A percentile compares a stretch with the other conserved stretches of the same genome.
phyloP scores from a whole-genome alignment of 2,113 vertebrate genomes.

The Tylochromis polylepis region DNA sequence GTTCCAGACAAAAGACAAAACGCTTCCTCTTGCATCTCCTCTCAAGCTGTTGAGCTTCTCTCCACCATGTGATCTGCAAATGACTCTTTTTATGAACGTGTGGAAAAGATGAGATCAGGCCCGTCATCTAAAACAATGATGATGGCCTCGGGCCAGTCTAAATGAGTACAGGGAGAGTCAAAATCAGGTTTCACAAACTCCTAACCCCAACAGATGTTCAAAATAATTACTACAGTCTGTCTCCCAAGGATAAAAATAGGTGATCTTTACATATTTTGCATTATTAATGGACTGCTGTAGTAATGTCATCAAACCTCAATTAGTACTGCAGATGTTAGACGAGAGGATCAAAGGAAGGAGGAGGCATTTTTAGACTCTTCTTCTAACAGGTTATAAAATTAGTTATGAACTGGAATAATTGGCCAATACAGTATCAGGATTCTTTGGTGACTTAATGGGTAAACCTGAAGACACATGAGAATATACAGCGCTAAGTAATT shows the following conservation, averaged over 20 bases:
- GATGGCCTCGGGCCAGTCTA: constrained; percentile 15
- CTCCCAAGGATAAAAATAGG: constrained; percentile 59
- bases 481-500: background rate
- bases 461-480: background rate
- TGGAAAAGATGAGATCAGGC: constrained; percentile 1
- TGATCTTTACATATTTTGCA: constrained; percentile 66
- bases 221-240: constrained; percentile 64
- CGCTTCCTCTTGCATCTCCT: background rate
- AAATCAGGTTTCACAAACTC: constrained; percentile 32
- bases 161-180: constrained; percentile 42
- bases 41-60: background rate
- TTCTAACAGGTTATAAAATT: background rate
- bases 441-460: background rate
- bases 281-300: constrained; percentile 59
- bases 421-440: background rate
- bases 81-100: background rate
- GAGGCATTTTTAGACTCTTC: background rate
- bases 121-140: constrained; percentile 1
- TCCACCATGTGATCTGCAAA: background rate
- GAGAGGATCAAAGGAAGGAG: constrained; percentile 27
- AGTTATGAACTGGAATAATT: background rate
- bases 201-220: constrained; percentile 45
- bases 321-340: constrained; percentile 39
- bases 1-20: background rate
- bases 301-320: constrained; percentile 57